Percentiles rank a stretch among this genome's conserved stretches.
Evolutionary conservation across 2,113 vertebrate genomes (phyloP).

Genomic region (Microcebus jonahi): DNA sequence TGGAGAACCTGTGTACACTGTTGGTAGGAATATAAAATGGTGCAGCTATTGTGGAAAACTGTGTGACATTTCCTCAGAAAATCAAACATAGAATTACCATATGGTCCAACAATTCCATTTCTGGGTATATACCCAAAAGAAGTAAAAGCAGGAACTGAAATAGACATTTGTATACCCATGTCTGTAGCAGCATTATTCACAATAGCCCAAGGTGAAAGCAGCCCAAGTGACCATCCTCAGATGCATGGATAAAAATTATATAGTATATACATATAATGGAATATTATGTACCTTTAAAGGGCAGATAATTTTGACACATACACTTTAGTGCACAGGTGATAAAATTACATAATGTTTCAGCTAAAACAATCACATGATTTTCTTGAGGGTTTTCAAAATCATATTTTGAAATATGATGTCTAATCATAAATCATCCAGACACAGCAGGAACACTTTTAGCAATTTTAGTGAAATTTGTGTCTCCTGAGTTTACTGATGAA

Average conservation of each 20-base stretch:
- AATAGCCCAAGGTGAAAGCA: not conserved
- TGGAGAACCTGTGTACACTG: not conserved
- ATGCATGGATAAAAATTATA: not conserved
- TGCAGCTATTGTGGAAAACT: not conserved
- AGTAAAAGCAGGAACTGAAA: not conserved
- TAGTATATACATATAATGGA: not conserved
- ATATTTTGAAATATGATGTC: conserved; percentile 55
- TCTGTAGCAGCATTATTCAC: not conserved
- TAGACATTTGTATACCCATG: not conserved
- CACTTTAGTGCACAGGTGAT: not conserved
- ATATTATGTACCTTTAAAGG: not conserved
- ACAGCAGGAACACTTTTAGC: conserved; percentile 49
- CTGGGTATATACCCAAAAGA: not conserved
- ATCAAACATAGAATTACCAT: not conserved
- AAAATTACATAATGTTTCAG: conserved; percentile 52
- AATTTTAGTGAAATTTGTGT: conserved; percentile 62
- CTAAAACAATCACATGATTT: conserved; percentile 52
- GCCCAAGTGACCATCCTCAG: not conserved
- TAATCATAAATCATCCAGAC: conserved; percentile 71
- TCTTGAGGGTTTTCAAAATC: conserved; percentile 62
- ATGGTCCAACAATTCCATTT: not conserved
- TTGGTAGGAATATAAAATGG: not conserved
- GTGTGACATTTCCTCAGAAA: not conserved
- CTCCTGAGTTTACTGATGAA: conserved; percentile 78
- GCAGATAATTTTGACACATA: not conserved